These are phyloP conservation scores for Dasypus novemcinctus DNA, from an alignment of 2,113 vertebrate genomes.

Conservation along the genomic window DNA sequence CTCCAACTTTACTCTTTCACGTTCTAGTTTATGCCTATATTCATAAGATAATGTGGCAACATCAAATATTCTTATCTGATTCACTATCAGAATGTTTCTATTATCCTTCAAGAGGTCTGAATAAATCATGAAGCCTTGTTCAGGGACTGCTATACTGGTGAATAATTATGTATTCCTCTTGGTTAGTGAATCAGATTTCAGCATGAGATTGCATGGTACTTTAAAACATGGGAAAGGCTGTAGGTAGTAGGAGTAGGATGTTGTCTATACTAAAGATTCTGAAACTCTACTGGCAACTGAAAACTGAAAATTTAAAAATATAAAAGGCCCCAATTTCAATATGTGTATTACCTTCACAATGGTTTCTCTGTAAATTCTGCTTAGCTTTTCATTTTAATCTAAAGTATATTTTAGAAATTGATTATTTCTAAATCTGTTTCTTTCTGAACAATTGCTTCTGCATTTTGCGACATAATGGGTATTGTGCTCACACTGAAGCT, in stretches of 20 bases:
- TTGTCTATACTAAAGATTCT: not conserved
- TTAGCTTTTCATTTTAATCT: not conserved
- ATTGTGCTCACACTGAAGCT: not conserved
- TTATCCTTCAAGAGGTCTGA: not conserved
- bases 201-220: not conserved
- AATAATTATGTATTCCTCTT: not conserved
- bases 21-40: not conserved
- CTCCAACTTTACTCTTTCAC: not conserved
- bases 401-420: not conserved
- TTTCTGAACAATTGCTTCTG: not conserved
- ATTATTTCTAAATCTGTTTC: not conserved
- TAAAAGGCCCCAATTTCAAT: fast-evolving
- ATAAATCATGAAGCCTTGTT: not conserved
- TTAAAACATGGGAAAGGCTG: not conserved
- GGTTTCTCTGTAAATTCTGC: not conserved
- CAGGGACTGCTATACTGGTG: not conserved
- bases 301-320: not conserved
- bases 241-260: not conserved
- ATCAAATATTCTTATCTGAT: not conserved
- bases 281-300: not conserved
- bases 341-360: fast-evolving
- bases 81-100: not conserved
- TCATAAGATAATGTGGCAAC: not conserved
- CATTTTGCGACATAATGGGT: not conserved
- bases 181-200: not conserved